Evolutionary conservation across 1,140 invertebrate genomes (phyloP), one percentile per base, ranked within the genome.

Genomic region (Capitella teleta): DNA sequence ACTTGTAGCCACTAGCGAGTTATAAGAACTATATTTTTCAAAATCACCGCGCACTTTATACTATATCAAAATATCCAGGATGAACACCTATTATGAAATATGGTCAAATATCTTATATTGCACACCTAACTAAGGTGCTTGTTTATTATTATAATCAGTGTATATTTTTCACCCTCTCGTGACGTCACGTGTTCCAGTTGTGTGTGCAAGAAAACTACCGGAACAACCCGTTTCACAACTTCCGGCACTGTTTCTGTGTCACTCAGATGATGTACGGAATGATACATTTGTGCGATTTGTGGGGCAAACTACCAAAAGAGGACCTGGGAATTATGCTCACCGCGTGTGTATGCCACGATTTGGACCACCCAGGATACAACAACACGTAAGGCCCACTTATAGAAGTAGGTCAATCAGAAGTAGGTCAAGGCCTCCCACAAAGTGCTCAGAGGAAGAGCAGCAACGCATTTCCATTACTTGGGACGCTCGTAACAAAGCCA

Each of bases 161-260:
- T 32, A 32, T n/a, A 10, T 32, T 32, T 32, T n/a, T 32, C 8
- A 8, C 8, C 30, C 8, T 32, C 30, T 32, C 8, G n/a, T 32
- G 30, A 32, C n/a, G 8, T 10, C 42, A 8, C 19, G 10, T 1
- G 19, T 57, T 58, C 8, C 52, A 70, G 68, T 57, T 71, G 16
- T 71, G 68, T 53, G 84, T 88, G 30, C 87, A 88, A 66, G 84
- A 87, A 66, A 86, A 87, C 70, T 90, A 90, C 75, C 84, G 87
- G 68, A 85, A 87, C 70, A 86, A 87, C 61, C 87, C 86, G 38
- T 90, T 89, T 74, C 86, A 90, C 66, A 89, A 89, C 74, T 89
- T 89, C 70, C 77, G 85, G 41, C 87, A 90, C 64, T 86, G 84
- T 63, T 90, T 90, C 72, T 87, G 85, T 73, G 87, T 90, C 41